A percentile compares a stretch with the other conserved stretches of the same genome.
These are phyloP conservation scores for Myrmophylax atrothorax DNA, from an alignment of 2,113 vertebrate genomes.

Conservation along the genomic window DNA sequence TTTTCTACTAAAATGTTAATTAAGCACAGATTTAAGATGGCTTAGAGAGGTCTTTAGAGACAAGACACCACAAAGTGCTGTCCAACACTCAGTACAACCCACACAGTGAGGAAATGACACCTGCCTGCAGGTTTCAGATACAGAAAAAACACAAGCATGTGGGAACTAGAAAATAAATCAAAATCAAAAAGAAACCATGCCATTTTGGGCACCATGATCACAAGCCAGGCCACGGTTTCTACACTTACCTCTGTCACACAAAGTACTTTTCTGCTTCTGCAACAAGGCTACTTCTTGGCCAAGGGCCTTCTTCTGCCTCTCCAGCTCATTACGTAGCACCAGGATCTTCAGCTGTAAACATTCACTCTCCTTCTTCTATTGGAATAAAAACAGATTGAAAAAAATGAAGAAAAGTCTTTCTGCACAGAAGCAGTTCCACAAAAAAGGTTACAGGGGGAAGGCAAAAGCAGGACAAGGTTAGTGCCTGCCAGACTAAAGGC, in stretches of 20 bases:
- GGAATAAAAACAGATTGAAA: background rate
- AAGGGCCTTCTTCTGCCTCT: conserved; percentile 90
- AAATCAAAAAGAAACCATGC: background rate
- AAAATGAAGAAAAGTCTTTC: background rate
- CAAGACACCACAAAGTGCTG: background rate
- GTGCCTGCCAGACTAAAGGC: background rate
- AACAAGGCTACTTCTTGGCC: conserved; percentile 83
- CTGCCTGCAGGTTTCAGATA: background rate
- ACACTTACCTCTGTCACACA: conserved; percentile 86
- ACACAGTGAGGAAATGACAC: background rate
- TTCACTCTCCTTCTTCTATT: conserved; percentile 93
- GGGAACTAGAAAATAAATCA: background rate
- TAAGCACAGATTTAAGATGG: background rate
- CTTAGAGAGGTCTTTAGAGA: background rate
- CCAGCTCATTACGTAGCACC: conserved; percentile 90
- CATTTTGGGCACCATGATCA: background rate
- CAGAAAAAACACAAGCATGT: background rate
- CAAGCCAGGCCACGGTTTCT: background rate
- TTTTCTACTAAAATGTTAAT: background rate
- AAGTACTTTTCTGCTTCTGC: conserved; percentile 83
- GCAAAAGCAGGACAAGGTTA: background rate
- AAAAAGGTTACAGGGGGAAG: background rate
- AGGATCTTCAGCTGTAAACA: conserved; percentile 92
- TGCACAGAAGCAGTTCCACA: background rate
- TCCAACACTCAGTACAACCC: background rate